phyloP scores from a whole-genome alignment of 2,113 vertebrate genomes.

The Odocoileus hemionus region DNA sequence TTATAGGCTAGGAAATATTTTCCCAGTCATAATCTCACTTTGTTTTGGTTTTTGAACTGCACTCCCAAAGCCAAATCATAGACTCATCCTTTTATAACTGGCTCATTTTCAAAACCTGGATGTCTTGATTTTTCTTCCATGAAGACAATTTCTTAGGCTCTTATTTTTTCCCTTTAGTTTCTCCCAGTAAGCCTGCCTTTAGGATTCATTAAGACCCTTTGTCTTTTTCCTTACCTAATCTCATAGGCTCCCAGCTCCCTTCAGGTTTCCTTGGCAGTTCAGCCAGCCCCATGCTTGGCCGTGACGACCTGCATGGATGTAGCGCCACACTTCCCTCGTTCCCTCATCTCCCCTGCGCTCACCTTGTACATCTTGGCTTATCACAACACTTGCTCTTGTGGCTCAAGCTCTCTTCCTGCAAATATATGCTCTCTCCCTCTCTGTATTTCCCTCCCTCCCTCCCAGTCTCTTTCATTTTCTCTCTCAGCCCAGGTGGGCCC shows the following conservation, averaged over 20 bases:
- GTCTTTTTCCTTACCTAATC: not conserved
- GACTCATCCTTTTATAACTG: not conserved
- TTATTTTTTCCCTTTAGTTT: not conserved
- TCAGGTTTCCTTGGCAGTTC: not conserved
- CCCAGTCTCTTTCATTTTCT: not conserved
- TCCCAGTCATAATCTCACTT: not conserved
- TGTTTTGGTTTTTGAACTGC: slow-evolving; percentile 20
- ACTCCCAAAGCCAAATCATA: not conserved
- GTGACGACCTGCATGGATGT: too few relatives aligned
- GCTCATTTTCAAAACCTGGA: not conserved
- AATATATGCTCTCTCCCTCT: not conserved
- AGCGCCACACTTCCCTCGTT: too few relatives aligned
- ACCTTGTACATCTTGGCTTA: not conserved
- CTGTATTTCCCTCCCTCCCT: not conserved
- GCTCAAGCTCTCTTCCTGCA: not conserved
- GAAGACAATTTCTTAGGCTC: not conserved
- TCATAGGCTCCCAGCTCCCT: not conserved
- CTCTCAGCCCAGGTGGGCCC: not conserved
- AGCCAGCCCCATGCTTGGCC: not conserved
- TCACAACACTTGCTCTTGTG: not conserved
- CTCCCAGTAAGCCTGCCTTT: not conserved
- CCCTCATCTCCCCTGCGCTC: fast-evolving
- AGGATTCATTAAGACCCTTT: not conserved
- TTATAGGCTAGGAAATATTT: not conserved
- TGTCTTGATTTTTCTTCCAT: not conserved